phyloP scores from a whole-genome alignment of 2,797 vertebrate genomes.

The Schizopygopsis malacanthus region DNA sequence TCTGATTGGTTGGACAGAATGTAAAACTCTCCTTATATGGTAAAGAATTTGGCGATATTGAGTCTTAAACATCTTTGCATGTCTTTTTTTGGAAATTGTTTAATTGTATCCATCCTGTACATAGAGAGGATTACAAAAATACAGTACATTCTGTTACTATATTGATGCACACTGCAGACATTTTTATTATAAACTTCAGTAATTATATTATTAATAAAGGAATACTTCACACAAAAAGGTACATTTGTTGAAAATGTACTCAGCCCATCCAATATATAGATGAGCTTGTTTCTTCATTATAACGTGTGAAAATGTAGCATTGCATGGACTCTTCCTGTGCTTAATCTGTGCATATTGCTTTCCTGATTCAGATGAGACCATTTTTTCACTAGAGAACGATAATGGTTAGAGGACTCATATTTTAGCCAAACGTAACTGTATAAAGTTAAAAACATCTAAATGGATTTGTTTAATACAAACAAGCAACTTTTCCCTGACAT shows the following conservation, averaged over 20 bases:
- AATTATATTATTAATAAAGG: background rate
- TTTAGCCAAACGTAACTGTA: background rate
- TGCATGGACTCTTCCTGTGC: background rate
- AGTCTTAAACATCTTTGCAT: background rate
- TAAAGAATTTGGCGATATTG: background rate
- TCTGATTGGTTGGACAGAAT: constrained; percentile 60
- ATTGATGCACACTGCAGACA: background rate
- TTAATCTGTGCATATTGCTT: background rate
- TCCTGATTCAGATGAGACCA: background rate
- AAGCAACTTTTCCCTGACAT: background rate
- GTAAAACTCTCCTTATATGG: constrained; percentile 53
- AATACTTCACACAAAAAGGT: background rate
- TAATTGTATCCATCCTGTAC: background rate
- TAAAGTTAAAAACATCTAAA: background rate
- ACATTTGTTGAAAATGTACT: background rate
- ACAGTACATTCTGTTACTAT: background rate
- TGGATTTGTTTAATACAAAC: background rate
- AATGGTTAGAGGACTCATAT: background rate
- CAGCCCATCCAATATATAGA: background rate
- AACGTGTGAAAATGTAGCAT: background rate
- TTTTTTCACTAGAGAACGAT: background rate
- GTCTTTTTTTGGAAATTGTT: background rate
- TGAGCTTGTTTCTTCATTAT: background rate
- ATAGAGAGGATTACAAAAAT: background rate
- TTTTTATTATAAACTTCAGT: too few species aligned